Evolutionary conservation across 2,113 vertebrate species (phyloP), one percentile per base, ranked within the genome.

Genomic region (Taurulus bubalis): DNA sequence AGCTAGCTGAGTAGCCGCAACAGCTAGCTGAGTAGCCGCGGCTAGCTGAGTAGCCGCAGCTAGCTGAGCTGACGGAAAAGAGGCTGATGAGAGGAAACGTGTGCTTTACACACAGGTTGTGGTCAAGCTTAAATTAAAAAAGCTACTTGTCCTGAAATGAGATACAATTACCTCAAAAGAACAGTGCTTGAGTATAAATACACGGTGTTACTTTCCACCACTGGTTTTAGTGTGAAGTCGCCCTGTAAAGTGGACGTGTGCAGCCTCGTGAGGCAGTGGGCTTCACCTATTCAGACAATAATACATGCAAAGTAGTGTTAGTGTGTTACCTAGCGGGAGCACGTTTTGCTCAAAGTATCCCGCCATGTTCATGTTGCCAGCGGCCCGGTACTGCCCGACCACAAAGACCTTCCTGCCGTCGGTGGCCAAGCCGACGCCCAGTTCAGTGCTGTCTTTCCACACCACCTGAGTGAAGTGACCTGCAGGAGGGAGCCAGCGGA

Each of bases 381-480:
- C 63, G 2, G 92, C 86, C 4, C 83, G 85, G 84, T 94, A 95
- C 79, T 93, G 93, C 3, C 90, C 94, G 12, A 95, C 94, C 75
- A 95, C 93, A 47, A 84, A 88, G 12, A 64, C 26, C 0, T 0
- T 81, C 0, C 69, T 30, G 9, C 93, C 92, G 14, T 88, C 51
- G 0, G 87, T 84, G 10, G 93, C 92, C 55, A 91, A 0, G 2
- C 93, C 93, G 12, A 94, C 84, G 0, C 94, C 94, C 45, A 94
- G 67, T 10, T 94, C 64, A 0, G 40, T 92, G 68, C 55, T 85
- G 2, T 49, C 75, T 51, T 93, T 94, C 94, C 94, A 95, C 66
- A 94, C 94, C 69, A 94, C 90, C 87, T 95, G 94, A 79, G 93
- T 94, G 18, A 94, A 94, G 77, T 95, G 94, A n/a, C 94, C 94